Evolutionary conservation across 2,113 vertebrate genomes (phyloP), one percentile per base, ranked within the genome.

Genomic region (Chiloscyllium plagiosum): DNA sequence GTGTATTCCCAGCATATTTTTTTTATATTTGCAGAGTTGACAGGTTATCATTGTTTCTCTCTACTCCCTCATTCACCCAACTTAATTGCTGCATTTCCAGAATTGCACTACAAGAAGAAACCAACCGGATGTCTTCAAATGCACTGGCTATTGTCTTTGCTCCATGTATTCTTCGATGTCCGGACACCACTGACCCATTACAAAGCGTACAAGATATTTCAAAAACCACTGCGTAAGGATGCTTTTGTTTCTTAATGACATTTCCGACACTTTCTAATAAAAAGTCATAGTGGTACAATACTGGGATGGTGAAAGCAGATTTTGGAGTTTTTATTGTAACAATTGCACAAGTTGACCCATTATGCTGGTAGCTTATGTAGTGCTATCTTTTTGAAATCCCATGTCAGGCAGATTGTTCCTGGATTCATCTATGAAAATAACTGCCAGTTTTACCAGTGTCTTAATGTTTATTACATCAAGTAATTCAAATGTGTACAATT

Each of bases 141-240:
- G 99, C 99, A 83, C 96, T 99, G 97, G 99, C 99, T 90, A 99
- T 99, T 2, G 99, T 99, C 37, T 99, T 99, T 96, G 99, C 99
- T 42, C 99, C 99, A 26, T 99, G 99, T 96, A 99, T 99, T 97
- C 98, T 99, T 50, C 99, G 99, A 96, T 99, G 99, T 95, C 99
- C 99, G 0, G 98, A 99, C 97, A 99, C 98, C 0, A 99, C 97
- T 0, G 99, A 99, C 80, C 99, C 99, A 0, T 98, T 99, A 42
- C 98, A 99, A 97, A 99, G 99, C 0, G 98, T 99, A 33, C 99
- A 99, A 97, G 99, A 99, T 97, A 99, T 99, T 97, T 98, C 98
- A 96, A 99, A 99, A 97, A 99, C 99, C 0, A 99, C 99, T 95
- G 99, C 98, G 99, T 99, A 98, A 98, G 98, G 22, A 66, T 96